Percentiles rank a stretch among this genome's conserved stretches.
Evolutionary conservation across 2,888 invertebrate genomes (phyloP).

Genomic region (Lycophotia porphyrea): DNA sequence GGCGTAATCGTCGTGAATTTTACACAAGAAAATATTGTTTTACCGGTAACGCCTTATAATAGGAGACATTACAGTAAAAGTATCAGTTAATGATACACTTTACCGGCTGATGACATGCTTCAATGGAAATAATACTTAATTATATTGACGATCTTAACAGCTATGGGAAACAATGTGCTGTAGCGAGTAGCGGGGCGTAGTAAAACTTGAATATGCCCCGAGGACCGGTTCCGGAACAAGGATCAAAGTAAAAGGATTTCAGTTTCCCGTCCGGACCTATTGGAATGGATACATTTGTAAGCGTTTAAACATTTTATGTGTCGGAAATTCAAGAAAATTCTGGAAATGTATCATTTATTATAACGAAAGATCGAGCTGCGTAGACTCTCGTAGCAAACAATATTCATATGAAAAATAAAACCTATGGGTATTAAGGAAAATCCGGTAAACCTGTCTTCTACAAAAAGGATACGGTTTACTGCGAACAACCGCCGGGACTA

Average conservation of each 20-base stretch:
- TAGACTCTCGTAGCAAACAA: conserved; percentile 14
- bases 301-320: conserved; percentile 15
- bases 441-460: conserved; percentile 38
- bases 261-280: conserved; percentile 25
- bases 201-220: conserved; percentile 43
- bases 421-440: conserved; percentile 35
- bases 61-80: conserved; percentile 37
- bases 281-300: conserved; percentile 22
- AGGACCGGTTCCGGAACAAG: conserved; percentile 36
- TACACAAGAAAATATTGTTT: conserved; percentile 42
- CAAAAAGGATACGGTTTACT: conserved; percentile 29
- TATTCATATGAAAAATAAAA: conserved; percentile 32
- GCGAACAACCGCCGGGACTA: conserved; percentile 23
- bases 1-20: conserved; percentile 42
- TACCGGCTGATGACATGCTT: conserved; percentile 21
- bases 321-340: conserved; percentile 4
- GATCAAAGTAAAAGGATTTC: conserved; percentile 43
- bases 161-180: conserved; percentile 32
- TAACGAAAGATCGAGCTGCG: background rate
- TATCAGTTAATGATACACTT: conserved; percentile 29
- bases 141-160: conserved; percentile 27
- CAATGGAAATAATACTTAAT: conserved; percentile 35
- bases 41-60: conserved; percentile 42
- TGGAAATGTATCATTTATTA: background rate
- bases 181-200: conserved; percentile 26